A percentile compares a stretch with the other conserved stretches of the same genome.
These are phyloP conservation scores for Drosophila oshimai DNA, from an alignment of 1,140 invertebrate genomes.

Conservation along the genomic window DNA sequence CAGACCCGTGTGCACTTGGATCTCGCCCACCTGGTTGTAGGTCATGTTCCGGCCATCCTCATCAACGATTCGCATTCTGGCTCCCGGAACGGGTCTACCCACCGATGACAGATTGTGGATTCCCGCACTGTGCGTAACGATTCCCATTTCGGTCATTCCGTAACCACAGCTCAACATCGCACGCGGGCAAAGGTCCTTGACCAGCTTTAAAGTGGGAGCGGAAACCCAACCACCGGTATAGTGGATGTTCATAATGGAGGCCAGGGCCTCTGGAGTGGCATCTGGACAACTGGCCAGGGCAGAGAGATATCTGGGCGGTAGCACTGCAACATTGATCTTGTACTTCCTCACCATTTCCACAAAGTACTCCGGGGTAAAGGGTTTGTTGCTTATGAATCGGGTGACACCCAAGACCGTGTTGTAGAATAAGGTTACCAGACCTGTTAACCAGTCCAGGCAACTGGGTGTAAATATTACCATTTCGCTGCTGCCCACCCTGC, in stretches of 20 bases:
- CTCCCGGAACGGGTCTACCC: conserved; percentile 45
- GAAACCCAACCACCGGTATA: conserved; percentile 54
- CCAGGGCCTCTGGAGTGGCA: conserved; percentile 42
- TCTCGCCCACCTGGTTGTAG: conserved; percentile 80
- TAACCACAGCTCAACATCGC: conserved; percentile 57
- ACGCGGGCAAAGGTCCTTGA: conserved; percentile 46
- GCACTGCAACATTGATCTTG: conserved; percentile 55
- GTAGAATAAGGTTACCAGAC: conserved; percentile 50
- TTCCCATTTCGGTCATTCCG: conserved; percentile 61
- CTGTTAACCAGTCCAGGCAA: conserved; percentile 72
- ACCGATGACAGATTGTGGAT: conserved; percentile 48
- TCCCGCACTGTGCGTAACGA: conserved; percentile 52
- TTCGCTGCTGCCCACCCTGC: conserved; percentile 55
- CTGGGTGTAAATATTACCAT: conserved; percentile 54
- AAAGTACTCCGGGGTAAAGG: conserved; percentile 55
- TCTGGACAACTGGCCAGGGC: conserved; percentile 42
- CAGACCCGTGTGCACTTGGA: conserved; percentile 71
- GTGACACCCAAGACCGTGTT: conserved; percentile 53
- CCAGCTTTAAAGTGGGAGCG: conserved; percentile 27
- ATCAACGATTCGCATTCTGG: conserved; percentile 62
- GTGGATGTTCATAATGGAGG: conserved; percentile 41
- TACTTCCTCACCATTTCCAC: conserved; percentile 68
- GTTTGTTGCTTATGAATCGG: conserved; percentile 58
- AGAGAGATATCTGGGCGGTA: conserved; percentile 46
- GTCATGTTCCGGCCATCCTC: conserved; percentile 63